A percentile compares a stretch with the other conserved stretches of the same genome.
phyloP scores from a whole-genome alignment of 2,888 invertebrate species.

The Phaonia tiefii region DNA sequence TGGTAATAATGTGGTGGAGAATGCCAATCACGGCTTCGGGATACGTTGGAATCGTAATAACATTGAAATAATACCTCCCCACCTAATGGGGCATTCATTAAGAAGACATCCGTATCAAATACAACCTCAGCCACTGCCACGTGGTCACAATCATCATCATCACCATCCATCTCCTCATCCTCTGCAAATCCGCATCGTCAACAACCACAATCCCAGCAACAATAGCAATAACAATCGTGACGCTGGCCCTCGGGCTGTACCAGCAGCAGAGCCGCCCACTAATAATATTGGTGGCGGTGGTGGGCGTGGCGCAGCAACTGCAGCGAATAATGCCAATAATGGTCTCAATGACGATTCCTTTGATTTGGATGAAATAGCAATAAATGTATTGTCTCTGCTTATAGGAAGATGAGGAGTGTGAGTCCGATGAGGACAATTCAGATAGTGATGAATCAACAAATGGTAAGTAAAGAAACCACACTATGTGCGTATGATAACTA shows the following conservation, averaged over 20 bases:
- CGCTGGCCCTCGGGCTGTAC: conserved; percentile 52
- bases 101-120: conserved; percentile 54
- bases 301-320: conserved; percentile 53
- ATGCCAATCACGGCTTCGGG: conserved; percentile 42
- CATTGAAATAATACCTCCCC: conserved; percentile 58
- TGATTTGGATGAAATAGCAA: conserved; percentile 68
- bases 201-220: conserved; percentile 53
- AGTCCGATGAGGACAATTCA: conserved; percentile 82
- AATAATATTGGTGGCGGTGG: conserved; percentile 40
- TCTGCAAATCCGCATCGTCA: conserved; percentile 54
- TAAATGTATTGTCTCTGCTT: conserved; percentile 76
- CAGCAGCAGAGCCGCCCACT: conserved; percentile 44
- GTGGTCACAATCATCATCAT: conserved; percentile 62
- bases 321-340: conserved; percentile 62
- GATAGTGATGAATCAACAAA: conserved; percentile 76
- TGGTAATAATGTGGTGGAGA: conserved; percentile 53
- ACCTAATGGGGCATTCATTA: conserved; percentile 40
- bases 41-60: conserved; percentile 47
- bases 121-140: conserved; percentile 61
- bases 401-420: conserved; percentile 84
- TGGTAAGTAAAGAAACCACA: too few species aligned
- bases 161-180: conserved; percentile 12
- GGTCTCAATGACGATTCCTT: conserved; percentile 67
- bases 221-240: conserved; percentile 61
- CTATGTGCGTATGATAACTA: too few species aligned